Evolutionary conservation across 92 coral and sea anemone genomes (phyloP).

Genomic region (Zoanthus solanderi): DNA sequence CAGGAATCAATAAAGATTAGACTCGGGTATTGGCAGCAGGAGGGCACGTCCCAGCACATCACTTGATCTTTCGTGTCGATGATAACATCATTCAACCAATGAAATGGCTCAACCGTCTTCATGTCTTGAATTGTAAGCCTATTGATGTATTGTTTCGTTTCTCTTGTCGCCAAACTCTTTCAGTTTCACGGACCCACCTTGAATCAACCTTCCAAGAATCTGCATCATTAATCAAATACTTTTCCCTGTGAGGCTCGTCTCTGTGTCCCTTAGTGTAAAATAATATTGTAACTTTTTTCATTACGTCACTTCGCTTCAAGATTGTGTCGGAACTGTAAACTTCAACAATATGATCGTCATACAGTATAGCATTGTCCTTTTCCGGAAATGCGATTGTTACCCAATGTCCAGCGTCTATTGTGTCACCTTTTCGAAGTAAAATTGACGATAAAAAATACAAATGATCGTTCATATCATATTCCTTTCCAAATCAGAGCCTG

Average conservation of each 20-base stretch:
- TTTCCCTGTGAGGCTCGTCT: constrained; percentile 19
- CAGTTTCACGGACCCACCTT: constrained; percentile 22
- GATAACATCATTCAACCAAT: constrained; percentile 17
- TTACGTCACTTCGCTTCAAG: constrained; percentile 5
- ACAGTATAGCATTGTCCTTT: background rate
- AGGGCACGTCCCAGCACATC: background rate
- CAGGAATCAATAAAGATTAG: constrained; percentile 30
- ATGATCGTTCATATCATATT: background rate
- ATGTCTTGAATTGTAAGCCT: constrained; percentile 14
- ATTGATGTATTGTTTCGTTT: constrained; percentile 5
- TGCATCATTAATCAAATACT: background rate
- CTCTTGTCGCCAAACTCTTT: constrained; percentile 22
- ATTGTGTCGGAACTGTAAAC: constrained; percentile 11
- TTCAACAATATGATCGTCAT: constrained; percentile 8
- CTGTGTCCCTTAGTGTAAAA: constrained; percentile 23
- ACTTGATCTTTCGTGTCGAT: background rate
- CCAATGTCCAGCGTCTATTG: constrained; percentile 1
- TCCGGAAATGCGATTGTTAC: constrained; percentile 3
- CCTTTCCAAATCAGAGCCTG: background rate
- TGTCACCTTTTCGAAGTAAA: background rate
- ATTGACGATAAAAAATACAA: background rate
- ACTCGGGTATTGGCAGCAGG: constrained; percentile 11
- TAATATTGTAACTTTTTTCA: constrained; percentile 7
- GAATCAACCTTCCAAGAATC: constrained; percentile 23
- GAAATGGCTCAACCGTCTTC: constrained; percentile 7